Evolutionary conservation across 1,140 invertebrate species (phyloP).

Genomic region (Dinoponera quadriceps): DNA sequence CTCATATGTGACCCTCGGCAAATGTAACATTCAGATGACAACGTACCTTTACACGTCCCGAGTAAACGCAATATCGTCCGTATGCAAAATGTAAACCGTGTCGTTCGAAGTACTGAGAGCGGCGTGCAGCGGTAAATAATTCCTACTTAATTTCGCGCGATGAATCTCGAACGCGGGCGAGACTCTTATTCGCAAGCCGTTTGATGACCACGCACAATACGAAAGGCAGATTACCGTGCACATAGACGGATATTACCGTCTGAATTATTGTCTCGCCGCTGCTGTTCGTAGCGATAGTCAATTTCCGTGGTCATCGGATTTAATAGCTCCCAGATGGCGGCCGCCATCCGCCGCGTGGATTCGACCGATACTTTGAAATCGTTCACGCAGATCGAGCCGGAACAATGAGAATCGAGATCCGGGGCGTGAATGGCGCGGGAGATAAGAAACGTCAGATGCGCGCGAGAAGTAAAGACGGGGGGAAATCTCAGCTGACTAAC

Average conservation of each 20-base stretch:
- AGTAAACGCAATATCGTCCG: not conserved
- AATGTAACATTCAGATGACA: no score
- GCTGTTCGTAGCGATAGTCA: not conserved
- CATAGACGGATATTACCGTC: not conserved
- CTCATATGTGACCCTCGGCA: no score
- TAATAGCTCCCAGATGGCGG: not conserved
- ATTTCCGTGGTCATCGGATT: conserved; percentile 7
- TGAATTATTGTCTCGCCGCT: not conserved
- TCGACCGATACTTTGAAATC: not conserved
- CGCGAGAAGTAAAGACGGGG: not conserved
- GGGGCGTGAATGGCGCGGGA: not conserved
- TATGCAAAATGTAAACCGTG: not conserved
- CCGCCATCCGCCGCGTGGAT: not conserved
- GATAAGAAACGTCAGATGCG: not conserved
- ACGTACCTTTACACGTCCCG: not conserved
- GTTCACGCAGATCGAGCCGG: not conserved
- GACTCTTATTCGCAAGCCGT: not conserved
- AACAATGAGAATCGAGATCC: conserved; percentile 7
- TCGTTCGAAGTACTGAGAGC: not conserved
- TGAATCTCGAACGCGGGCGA: not conserved
- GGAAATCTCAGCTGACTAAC: conserved; percentile 21
- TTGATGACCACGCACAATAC: not conserved
- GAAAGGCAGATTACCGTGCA: not conserved
- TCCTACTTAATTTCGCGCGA: not conserved
- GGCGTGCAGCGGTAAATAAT: not conserved